Evolutionary conservation across 1,140 invertebrate genomes (phyloP), one percentile per base, ranked within the genome.

Genomic region (Scylla paramamosain): DNA sequence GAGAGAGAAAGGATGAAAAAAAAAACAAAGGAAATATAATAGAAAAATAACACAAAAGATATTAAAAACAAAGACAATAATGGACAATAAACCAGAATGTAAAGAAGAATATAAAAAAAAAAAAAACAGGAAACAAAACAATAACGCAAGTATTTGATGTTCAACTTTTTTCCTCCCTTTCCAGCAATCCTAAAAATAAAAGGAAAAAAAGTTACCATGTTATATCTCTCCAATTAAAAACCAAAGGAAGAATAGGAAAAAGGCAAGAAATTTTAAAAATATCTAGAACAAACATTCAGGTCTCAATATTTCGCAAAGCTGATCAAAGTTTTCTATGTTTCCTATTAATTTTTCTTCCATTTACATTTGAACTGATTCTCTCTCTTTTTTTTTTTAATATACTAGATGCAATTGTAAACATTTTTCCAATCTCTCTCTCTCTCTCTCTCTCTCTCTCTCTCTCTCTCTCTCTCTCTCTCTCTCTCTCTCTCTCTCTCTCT

Each of bases 391-490:
- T 39, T 6, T 39, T 39, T 39, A 6, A 39, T 39, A 39, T 39
- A 39, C 39, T 6, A 6, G 39, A 39, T 39, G 39, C 39, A 39
- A 39, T 39, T 39, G 39, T 39, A 39, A 39, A 39, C 0, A 1
- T 82, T 7, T 82, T 7, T 82, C 77, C 10, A 12, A 25, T 82
- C 77, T 82, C 77, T 82, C 77, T 82, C 77, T 82, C 77, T 82
- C 77, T 82, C 77, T 82, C 77, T 82, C 77, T 82, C 77, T 3
- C 77, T 82, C 77, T 82, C 77, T 82, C 77, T 82, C 77, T 82
- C 77, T 82, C 77, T 82, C 77, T 82, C 77, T 82, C 77, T 82
- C 77, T 82, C 77, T 82, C 77, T 82, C 77, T 82, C 77, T 82
- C 77, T 82, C 77, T 82, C 77, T 82, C 77, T 82, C 77, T 82